Evolutionary conservation across 2,113 vertebrate genomes (phyloP).

Genomic region (Phocoena sinus): DNA sequence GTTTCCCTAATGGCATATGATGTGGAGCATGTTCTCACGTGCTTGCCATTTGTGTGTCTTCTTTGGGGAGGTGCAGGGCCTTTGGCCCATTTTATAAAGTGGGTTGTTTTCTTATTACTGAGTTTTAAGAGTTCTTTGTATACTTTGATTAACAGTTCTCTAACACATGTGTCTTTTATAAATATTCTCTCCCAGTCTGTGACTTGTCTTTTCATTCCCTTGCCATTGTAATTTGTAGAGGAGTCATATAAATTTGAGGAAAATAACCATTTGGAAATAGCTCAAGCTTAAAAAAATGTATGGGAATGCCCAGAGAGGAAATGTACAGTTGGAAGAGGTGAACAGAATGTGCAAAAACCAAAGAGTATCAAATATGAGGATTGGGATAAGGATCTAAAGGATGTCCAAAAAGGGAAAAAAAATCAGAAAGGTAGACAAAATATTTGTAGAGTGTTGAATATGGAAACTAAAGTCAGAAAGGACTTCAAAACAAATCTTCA

Average conservation of each 20-base stretch:
- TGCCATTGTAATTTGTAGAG: not conserved
- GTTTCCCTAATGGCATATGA: not conserved
- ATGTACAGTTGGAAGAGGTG: not conserved
- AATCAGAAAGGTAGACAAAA: not conserved
- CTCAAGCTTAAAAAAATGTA: not conserved
- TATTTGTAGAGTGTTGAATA: not conserved
- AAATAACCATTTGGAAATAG: not conserved
- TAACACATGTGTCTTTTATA: not conserved
- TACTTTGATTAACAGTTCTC: not conserved
- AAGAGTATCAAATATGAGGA: not conserved
- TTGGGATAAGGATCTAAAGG: not conserved
- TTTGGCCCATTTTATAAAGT: not conserved
- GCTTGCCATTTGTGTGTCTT: not conserved
- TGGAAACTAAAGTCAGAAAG: not conserved
- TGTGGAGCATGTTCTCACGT: no score
- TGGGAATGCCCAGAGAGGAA: not conserved
- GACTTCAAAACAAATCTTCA: not conserved
- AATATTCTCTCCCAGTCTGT: not conserved
- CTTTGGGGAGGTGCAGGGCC: not conserved
- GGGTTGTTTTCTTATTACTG: not conserved
- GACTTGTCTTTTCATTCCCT: not conserved
- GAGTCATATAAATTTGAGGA: not conserved
- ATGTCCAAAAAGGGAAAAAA: not conserved
- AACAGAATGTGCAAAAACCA: rapidly evolving
- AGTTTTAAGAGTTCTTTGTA: not conserved